phyloP scores from a whole-genome alignment of 2,797 vertebrate genomes.

The Novumbra hubbsi region DNA sequence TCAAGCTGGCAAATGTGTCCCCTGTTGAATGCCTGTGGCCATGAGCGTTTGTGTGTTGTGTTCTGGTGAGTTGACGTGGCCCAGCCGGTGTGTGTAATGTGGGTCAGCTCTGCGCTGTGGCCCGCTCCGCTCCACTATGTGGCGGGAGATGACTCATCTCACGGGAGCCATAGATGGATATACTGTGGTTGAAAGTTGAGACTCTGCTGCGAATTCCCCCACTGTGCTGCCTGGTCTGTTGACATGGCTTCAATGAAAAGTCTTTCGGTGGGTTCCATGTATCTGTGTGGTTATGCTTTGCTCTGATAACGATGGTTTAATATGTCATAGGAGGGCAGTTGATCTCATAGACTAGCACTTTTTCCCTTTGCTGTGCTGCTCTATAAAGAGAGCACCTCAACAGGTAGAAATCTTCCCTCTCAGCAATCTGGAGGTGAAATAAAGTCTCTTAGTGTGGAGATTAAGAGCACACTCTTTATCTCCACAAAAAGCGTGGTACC shows the following conservation, averaged over 20 bases:
- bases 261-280: neutral
- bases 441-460: neutral
- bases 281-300: neutral
- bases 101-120: neutral
- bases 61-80: slow-evolving; percentile 15
- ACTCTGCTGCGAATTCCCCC: neutral
- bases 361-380: neutral
- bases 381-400: neutral
- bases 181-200: slow-evolving; percentile 4
- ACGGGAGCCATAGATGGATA: slow-evolving; percentile 3
- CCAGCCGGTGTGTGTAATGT: slow-evolving; percentile 5
- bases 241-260: neutral
- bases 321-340: neutral
- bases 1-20: neutral
- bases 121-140: neutral
- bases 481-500: neutral
- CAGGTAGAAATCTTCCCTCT: neutral
- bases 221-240: neutral
- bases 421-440: neutral
- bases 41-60: neutral
- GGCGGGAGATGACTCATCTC: slow-evolving; percentile 20
- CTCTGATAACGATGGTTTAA: slow-evolving; percentile 3
- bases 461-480: neutral
- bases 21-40: slow-evolving; percentile 2
- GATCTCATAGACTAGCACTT: neutral